Evolutionary conservation across 1,140 invertebrate genomes (phyloP).

Genomic region (fruit fly (Drosophila melanogaster)): Release_6_plus_ISO1_MT NC_004354.4:8876001-8876500

Average conservation of each 20-base stretch:
- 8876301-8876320: constrained; percentile 88
- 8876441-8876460: constrained; percentile 6
- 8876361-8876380: constrained; percentile 80
- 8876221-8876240: constrained; percentile 2
- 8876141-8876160: not conserved
- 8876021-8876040: constrained; percentile 86
- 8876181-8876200: not conserved
- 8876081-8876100: constrained; percentile 50
- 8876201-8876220: constrained; percentile 1
- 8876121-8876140: not conserved
- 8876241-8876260: not conserved
- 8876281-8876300: not conserved
- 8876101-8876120: constrained; percentile 1
- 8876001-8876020: constrained; percentile 16
- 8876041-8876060: constrained; percentile 89
- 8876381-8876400: constrained; percentile 84
- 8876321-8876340: constrained; percentile 84
- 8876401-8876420: constrained; percentile 83
- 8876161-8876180: too few species aligned
- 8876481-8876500: not conserved
- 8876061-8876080: constrained; percentile 67
- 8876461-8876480: not conserved
- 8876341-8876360: constrained; percentile 64
- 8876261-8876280: too few species aligned
- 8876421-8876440: constrained; percentile 82